Base-by-base conservation (phyloP, 2,797 vertebrate species). In the Coranthus polyacanthus region DNA sequence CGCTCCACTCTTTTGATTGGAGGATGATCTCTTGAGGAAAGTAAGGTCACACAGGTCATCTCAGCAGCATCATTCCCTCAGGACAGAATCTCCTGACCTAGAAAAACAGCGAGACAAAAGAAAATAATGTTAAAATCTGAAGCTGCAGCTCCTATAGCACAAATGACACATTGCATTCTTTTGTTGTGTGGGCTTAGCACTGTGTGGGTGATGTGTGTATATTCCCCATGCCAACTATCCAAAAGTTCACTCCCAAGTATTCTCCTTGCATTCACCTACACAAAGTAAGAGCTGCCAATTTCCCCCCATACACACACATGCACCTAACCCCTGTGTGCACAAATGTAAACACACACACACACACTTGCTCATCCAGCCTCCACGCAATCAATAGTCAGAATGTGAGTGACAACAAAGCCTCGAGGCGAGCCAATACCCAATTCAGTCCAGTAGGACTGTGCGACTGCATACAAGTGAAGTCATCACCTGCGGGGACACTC, bases 251-350 rank as follows among this genome's bases (percentile, higher is more conserved):
- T 79, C 61, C 44, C 67, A 84, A 82, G 70, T 78, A 83, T 22
- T 56, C 79, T 81, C 81, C 66, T 78, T 79, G 82, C 65, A 56
- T 67, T 91, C 86, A 90, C 85, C 89, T 89, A 84, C 88, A 88
- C 84, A 87, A 65, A 76, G 64, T 51, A 53, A 76, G 54, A 77
- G 74, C 78, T 86, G 85, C 86, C 85, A 88, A 73, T 63, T 52
- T 43, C 42, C 26, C 61, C 72, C 67, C 36, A 22, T 49, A 71
- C 42, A 57, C 73, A 52, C 68, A 65, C 62, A 55, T 49, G 22
- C 68, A 47, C 67, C n/a, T 51, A 65, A 72, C 54, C 60, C 58
- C 20, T 54, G 64, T 41, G 42, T 36, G 13, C 46, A 3, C 63
- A 68, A 57, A 59, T 57, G 59, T 17, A 63, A 46, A 68, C 63